Conservation (phyloP, 1,140 invertebrate genomes). For the Centruroides sculpturatus region DNA sequence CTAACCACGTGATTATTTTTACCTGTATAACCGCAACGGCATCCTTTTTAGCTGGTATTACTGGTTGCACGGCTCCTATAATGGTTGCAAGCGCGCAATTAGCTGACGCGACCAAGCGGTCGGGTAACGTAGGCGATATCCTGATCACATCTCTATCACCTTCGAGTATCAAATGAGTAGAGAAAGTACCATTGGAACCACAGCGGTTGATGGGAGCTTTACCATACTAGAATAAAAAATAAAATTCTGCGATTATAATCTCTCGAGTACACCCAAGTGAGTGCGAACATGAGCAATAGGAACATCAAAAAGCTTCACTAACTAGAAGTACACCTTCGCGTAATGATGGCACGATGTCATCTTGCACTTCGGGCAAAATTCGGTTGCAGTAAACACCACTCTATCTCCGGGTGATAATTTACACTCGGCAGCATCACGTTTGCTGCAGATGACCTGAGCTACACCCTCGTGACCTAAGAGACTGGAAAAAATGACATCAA, state of each 20-base stretch:
- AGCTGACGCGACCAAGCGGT: slow-evolving; percentile 6
- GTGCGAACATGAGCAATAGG: slow-evolving; percentile 7
- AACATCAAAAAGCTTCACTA: not conserved
- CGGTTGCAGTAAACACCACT: slow-evolving; percentile 2
- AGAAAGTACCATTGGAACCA: slow-evolving; percentile 11
- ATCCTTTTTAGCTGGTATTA: not conserved
- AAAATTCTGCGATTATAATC: no score
- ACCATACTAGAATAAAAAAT: no score
- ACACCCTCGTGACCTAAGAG: slow-evolving; percentile 12
- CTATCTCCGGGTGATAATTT: slow-evolving; percentile 5
- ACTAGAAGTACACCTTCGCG: slow-evolving; percentile 3
- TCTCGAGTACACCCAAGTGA: not conserved
- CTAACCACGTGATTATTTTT: not conserved
- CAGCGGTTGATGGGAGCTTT: not conserved
- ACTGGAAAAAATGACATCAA: not conserved
- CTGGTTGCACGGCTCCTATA: not conserved
- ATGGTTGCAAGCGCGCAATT: slow-evolving; percentile 14
- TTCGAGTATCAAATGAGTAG: slow-evolving; percentile 7
- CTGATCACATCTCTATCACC: not conserved
- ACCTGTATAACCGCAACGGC: slow-evolving; percentile 12
- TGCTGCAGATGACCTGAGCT: slow-evolving; percentile 6
- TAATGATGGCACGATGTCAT: not conserved
- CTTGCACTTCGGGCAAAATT: not conserved
- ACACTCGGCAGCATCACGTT: not conserved
- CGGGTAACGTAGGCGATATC: slow-evolving; percentile 1